A percentile compares a stretch with the other conserved stretches of the same genome.
These are phyloP conservation scores for Neosalanx taihuensis DNA, from an alignment of 2,797 vertebrate species.

Conservation along the genomic window DNA sequence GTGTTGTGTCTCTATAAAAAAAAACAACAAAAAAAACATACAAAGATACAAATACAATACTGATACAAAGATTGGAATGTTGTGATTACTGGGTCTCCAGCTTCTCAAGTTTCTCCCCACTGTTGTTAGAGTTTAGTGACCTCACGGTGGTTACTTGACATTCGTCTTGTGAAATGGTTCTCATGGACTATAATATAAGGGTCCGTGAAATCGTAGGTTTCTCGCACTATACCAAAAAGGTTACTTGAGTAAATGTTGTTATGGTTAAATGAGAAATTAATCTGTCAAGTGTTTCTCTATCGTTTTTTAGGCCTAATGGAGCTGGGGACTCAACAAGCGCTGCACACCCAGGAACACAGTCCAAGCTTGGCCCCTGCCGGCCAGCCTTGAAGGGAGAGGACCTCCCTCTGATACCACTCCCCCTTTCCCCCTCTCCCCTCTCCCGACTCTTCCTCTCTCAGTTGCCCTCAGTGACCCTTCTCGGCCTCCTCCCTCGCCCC, in stretches of 20 bases:
- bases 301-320: slow-evolving; percentile 72
- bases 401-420: slow-evolving; percentile 25
- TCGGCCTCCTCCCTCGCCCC: neutral
- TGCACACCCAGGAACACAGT: slow-evolving; percentile 62
- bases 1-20: slow-evolving; percentile 4
- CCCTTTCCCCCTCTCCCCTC: slow-evolving; percentile 16
- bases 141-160: neutral
- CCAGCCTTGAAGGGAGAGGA: slow-evolving; percentile 62
- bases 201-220: neutral
- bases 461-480: slow-evolving; percentile 29
- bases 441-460: slow-evolving; percentile 32
- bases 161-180: slow-evolving; percentile 10
- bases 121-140: neutral
- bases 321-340: slow-evolving; percentile 61
- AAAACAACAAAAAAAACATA: neutral
- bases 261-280: neutral
- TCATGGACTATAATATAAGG: neutral
- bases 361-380: slow-evolving; percentile 53
- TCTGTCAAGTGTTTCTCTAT: slow-evolving; percentile 33
- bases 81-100: slow-evolving; percentile 4
- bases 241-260: neutral
- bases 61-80: slow-evolving; percentile 3
- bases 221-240: neutral
- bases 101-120: slow-evolving; percentile 8
- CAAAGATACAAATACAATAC: too few relatives aligned